These are phyloP conservation scores for Cataglyphis rosenhaueri DNA, from an alignment of 2,888 invertebrate species.

Conservation along the genomic window DNA sequence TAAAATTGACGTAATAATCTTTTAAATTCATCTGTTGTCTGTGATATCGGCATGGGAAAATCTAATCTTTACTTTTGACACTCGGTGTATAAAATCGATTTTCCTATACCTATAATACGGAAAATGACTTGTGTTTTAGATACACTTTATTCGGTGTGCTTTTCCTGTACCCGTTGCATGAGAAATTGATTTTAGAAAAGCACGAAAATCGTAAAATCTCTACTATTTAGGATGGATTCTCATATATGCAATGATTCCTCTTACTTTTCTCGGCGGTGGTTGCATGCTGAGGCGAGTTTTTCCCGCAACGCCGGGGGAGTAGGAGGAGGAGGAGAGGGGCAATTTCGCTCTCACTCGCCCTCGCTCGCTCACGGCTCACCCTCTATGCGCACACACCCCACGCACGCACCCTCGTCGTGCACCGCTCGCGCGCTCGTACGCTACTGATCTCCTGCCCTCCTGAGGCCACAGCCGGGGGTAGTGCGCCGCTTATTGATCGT, in stretches of 20 bases:
- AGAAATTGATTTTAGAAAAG: conserved; percentile 20
- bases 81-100: conserved; percentile 21
- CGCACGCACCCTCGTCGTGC: conserved; percentile 69
- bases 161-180: background rate
- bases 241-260: conserved; percentile 69
- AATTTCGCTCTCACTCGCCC: conserved; percentile 72
- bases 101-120: background rate
- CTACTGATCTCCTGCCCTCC: conserved; percentile 83
- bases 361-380: conserved; percentile 60
- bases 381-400: conserved; percentile 66
- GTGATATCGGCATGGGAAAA: background rate
- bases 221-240: background rate
- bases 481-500: conserved; percentile 83
- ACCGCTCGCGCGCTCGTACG: conserved; percentile 81
- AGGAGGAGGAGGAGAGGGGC: conserved; percentile 44
- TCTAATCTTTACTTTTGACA: background rate
- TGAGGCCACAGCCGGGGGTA: conserved; percentile 67
- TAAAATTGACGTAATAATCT: background rate
- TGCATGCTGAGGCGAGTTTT: conserved; percentile 88
- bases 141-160: conserved; percentile 5
- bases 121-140: conserved; percentile 10
- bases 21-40: background rate
- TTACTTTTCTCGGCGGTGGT: conserved; percentile 95
- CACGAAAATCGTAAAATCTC: background rate
- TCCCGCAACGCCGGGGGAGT: conserved; percentile 68